These are phyloP conservation scores for Coregonus sp. DNA, from an alignment of 2,797 vertebrate species.

Conservation along the genomic window DNA sequence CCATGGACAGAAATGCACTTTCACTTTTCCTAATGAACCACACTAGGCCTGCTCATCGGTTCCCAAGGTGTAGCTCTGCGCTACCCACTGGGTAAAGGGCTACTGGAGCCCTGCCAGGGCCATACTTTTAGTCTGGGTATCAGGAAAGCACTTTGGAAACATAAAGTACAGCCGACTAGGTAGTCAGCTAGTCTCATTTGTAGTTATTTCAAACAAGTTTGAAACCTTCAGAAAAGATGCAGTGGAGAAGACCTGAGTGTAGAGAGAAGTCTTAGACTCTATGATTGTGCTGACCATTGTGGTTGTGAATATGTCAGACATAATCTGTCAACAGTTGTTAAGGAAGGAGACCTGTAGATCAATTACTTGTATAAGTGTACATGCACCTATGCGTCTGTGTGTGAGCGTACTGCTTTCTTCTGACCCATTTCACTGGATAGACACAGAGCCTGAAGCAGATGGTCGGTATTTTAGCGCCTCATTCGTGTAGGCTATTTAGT, in stretches of 20 bases:
- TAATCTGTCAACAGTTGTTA: not conserved
- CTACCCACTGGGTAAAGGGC: not conserved
- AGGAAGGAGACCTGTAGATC: not conserved
- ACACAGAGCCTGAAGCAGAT: not conserved
- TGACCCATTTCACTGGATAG: not conserved
- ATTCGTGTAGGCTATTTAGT: too few relatives aligned
- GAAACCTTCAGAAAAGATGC: not conserved
- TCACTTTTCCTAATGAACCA: not conserved
- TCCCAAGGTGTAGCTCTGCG: not conserved
- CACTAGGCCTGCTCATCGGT: not conserved
- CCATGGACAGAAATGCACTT: not conserved
- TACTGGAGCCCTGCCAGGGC: too few relatives aligned
- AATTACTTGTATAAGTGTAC: not conserved
- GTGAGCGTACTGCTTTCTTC: not conserved
- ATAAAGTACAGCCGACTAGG: not conserved
- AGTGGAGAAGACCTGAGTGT: not conserved
- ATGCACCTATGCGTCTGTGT: not conserved
- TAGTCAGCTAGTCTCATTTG: not conserved
- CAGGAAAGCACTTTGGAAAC: not conserved
- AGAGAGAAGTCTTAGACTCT: not conserved
- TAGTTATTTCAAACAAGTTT: not conserved
- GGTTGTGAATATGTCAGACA: not conserved
- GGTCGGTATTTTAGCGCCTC: not conserved
- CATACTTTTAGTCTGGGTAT: not conserved
- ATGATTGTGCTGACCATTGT: too few relatives aligned